A percentile compares a stretch with the other conserved stretches of the same genome.
These are phyloP conservation scores for Eulithis testata DNA, from an alignment of 2,888 invertebrate genomes.

Conservation along the genomic window DNA sequence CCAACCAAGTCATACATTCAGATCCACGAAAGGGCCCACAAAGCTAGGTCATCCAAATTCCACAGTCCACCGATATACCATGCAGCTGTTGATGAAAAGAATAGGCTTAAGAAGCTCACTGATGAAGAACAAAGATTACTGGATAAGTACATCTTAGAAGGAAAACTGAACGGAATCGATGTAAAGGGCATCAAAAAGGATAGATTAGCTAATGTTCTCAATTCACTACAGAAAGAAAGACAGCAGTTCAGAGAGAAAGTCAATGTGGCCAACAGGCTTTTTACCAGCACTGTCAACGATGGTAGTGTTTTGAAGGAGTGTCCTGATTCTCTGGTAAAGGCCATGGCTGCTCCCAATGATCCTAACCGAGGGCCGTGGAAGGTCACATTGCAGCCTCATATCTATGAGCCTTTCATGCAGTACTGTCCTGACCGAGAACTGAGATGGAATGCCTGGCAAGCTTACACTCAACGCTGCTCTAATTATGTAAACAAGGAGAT, in stretches of 20 bases:
- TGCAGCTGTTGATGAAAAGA: constrained; percentile 85
- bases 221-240: constrained; percentile 83
- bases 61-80: constrained; percentile 88
- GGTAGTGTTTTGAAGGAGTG: constrained; percentile 88
- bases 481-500: constrained; percentile 85
- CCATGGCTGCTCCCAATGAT: constrained; percentile 86
- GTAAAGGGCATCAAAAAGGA: constrained; percentile 82
- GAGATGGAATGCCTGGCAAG: constrained; percentile 94
- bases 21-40: constrained; percentile 91
- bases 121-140: constrained; percentile 89
- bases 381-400: constrained; percentile 89
- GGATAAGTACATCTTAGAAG: constrained; percentile 92
- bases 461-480: constrained; percentile 89
- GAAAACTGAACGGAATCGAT: constrained; percentile 92
- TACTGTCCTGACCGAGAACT: constrained; percentile 91
- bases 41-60: constrained; percentile 90
- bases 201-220: constrained; percentile 73
- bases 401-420: constrained; percentile 91
- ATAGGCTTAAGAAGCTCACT: constrained; percentile 72
- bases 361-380: constrained; percentile 93
- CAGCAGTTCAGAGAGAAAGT: constrained; percentile 88
- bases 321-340: constrained; percentile 87
- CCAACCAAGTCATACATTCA: constrained; percentile 91
- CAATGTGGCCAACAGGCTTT: constrained; percentile 86
- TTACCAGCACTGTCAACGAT: constrained; percentile 88